phyloP scores from a whole-genome alignment of 2,113 vertebrate genomes.

The Orycteropus afer region DNA sequence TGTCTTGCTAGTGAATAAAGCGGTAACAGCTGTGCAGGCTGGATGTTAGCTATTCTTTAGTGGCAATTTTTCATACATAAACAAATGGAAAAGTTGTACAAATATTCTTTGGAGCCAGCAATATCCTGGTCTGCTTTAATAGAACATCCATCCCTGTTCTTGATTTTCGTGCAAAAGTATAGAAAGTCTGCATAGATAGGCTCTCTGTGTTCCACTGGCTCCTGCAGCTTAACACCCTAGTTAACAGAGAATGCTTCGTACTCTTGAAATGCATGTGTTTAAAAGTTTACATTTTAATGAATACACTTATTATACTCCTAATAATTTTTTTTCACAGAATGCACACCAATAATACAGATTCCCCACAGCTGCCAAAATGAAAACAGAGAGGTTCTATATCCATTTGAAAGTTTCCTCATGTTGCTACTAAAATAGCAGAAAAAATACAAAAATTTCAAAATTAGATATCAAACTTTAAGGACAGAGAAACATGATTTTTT shows the following conservation, averaged over 20 bases:
- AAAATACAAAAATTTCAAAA: constrained; percentile 80
- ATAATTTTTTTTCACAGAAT: constrained; percentile 87
- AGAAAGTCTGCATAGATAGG: constrained; percentile 69
- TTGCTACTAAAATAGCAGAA: constrained; percentile 77
- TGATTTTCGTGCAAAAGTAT: constrained; percentile 79
- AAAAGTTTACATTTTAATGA: constrained; percentile 87
- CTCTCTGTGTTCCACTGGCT: constrained; percentile 64
- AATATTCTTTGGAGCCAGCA: constrained; percentile 84
- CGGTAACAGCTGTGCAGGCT: constrained; percentile 90
- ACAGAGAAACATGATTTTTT: constrained; percentile 81
- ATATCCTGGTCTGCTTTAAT: constrained; percentile 82
- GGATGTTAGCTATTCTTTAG: constrained; percentile 85
- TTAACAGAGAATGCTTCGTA: constrained; percentile 81
- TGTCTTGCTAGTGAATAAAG: constrained; percentile 86
- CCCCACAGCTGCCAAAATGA: constrained; percentile 86
- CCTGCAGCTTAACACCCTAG: constrained; percentile 75
- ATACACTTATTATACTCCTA: constrained; percentile 86
- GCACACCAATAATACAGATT: constrained; percentile 90
- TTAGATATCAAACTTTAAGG: constrained; percentile 75
- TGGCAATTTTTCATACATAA: constrained; percentile 85
- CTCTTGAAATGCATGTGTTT: constrained; percentile 81
- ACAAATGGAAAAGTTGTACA: constrained; percentile 88
- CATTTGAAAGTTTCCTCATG: constrained; percentile 85
- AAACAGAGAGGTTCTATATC: constrained; percentile 88
- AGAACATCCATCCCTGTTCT: constrained; percentile 74